Evolutionary conservation across 2,888 invertebrate genomes (phyloP), one percentile per base, ranked within the genome.

Genomic region (Helleia helle): DNA sequence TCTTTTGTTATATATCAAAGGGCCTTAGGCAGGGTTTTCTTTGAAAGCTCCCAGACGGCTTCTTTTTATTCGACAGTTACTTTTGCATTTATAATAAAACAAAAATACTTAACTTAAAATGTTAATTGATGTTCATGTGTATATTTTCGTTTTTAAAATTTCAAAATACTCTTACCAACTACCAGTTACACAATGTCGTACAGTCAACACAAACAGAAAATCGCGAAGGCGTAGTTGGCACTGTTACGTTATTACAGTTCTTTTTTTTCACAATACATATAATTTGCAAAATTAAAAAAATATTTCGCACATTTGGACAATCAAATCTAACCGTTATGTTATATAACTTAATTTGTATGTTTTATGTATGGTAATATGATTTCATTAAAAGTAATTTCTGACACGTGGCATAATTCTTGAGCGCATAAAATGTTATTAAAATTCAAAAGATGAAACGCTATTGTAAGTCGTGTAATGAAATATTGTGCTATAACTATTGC

Each of bases 291-390:
- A 34, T 11, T 8, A 13, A 22, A 22, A 18, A 18, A 22, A 18
- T 34, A 34, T 34, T 34, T 34, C 18, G 34, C 34, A 34, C 34
- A 22, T 11, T 34, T 12, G 12, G 11, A 4, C 34, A 4, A 18
- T 34, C 7, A 34, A 34, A 12, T 34, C 18, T 31, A 22, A 34
- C 34, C 17, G 22, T 34, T 34, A 34, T 22, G 12, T 34, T 34
- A 34, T 22, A 8, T 18, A 34, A 34, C 6, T 8, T 34, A 4
- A 34, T 34, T 34, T 34, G 18, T 22, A 34, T 34, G 11, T 34
- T 30, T 34, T 34, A 34, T 12, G 34, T 34, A 22, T n/a, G 11
- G 34, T 22, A 34, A 22, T 18, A 22, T 8, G 22, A 34, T 34
- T 31, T 17, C 31, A 31, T 31, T 18, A 11, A 22, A 22, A 12